phyloP scores from a whole-genome alignment of 2,888 invertebrate species.

The Troides oblongomaculatus region DNA sequence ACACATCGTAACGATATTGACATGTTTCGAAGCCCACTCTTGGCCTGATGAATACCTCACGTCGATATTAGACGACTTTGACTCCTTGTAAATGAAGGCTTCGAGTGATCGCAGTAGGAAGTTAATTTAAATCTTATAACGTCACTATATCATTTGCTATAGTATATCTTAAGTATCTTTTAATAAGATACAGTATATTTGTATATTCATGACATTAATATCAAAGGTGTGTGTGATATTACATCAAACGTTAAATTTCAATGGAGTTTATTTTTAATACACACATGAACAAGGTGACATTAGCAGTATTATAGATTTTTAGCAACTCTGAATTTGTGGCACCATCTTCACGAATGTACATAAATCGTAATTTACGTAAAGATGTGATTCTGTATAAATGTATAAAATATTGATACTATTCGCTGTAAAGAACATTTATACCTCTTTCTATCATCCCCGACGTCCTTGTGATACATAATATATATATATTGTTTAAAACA shows the following conservation, averaged over 20 bases:
- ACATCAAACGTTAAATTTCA: not conserved
- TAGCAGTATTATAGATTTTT: not conserved
- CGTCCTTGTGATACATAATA: not conserved
- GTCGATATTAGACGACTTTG: too few species aligned
- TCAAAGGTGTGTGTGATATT: not conserved
- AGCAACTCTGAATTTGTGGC: slow-evolving; percentile 4
- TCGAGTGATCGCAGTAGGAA: too few species aligned
- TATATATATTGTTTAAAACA: not conserved
- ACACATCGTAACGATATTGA: too few species aligned
- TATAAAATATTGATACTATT: not conserved
- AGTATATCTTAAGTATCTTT: not conserved
- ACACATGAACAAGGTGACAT: not conserved
- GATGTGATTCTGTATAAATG: not conserved
- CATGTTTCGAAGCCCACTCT: too few species aligned
- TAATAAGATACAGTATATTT: too few species aligned
- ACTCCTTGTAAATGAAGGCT: too few species aligned
- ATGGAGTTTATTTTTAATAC: slow-evolving; percentile 14
- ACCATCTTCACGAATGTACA: not conserved
- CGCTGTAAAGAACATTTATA: not conserved
- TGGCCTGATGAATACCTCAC: too few species aligned
- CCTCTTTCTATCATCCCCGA: not conserved
- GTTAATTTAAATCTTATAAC: not conserved
- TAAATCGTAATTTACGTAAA: not conserved
- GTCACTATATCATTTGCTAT: too few species aligned
- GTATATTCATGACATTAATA: not conserved